Base-by-base conservation (phyloP, 2,888 invertebrate genomes). In the Yponomeuta cagnagella region DNA sequence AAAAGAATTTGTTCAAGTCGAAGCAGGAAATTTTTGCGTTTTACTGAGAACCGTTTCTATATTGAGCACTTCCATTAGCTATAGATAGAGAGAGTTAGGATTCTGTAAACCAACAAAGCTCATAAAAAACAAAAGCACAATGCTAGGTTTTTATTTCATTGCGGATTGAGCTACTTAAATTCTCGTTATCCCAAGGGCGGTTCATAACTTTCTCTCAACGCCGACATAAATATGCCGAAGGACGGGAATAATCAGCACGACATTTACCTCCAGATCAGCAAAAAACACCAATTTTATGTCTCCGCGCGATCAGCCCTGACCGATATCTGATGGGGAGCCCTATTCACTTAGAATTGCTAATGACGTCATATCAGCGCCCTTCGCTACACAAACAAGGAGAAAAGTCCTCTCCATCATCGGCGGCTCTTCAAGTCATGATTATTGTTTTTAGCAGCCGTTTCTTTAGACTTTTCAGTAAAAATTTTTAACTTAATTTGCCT, bases 241-340 rank as follows among this genome's bases (percentile, higher is more conserved):
- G 52, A 58, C 52, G 52, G 12, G 52, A 58, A 58, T 58, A 58
- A 58, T 1, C 52, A 58, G 52, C 52, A 58, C 52, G 52, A 58
- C 52, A 58, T 58, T 58, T 70, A 2, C 70, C 15, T 10, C 10
- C 48, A 33, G 33, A 52, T 71, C 63, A 43, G 65, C 65, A 65
- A 65, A 65, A 65, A 58, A 65, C 33, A 65, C 65, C 3, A 12
- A 58, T 12, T 58, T 58, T 1, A 12, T 58, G 52, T 58, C 52
- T 58, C 15, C 52, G 43, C 52, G 15, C 52, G 12, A 58, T 58
- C 52, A 43, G 43, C 43, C 9, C 43, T 63, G 70, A 70, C 70
- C 70, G 68, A 68, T 63, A 72, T 72, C 68, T 70, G 63, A 70
- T 63, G 37, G 2, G 30, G 43, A 58, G 70, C 23, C 52, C 63